Evolutionary conservation across 2,888 invertebrate species (phyloP), one percentile per base, ranked within the genome.

Genomic region (Aphrophora alni): DNA sequence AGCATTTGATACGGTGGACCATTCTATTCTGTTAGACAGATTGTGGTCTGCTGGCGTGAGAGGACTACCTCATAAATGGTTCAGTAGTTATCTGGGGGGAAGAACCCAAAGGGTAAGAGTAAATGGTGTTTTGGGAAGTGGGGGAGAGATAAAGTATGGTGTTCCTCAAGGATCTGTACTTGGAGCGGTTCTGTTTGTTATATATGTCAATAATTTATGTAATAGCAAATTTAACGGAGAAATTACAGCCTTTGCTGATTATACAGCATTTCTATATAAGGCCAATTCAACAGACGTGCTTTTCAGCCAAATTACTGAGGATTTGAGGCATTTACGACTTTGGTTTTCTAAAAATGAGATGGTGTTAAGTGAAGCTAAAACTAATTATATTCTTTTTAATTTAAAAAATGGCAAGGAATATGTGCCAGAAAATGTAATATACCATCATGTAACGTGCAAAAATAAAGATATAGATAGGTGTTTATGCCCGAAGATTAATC

Each of bases 81-180:
- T 70, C 24, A 3, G 12, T 14, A 7, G 26, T 3, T 10, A 70
- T n/a, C 24, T 70, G 70, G 12, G 26, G 2, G 70, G 70, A 21
- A 25, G 5, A 26, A n/a, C 17, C 8, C 70, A 70, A 14, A 21
- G 72, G n/a, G n/a, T 21, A n/a, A n/a, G n/a, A n/a, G n/a, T n/a
- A n/a, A 27, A 26, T 26, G 10, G 5, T n/a, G n/a, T n/a, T 7
- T 3, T 72, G 21, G 26, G 27, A 26, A 14, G 4, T 72, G 25
- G 26, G 72, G 24, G 27, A 72, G 70, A 70, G 2, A n/a, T 59
- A 14, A 26, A 26, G 27, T 27, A 70, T 21, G 70, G 70, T 21
- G 27, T 76, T 5, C 76, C 76, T 0, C 76, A 76, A 44, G 76
- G 59, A 17, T 76, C 59, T 51, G 59, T 76, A n/a, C 28, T 59